These are phyloP conservation scores for Pseudomugil tenellus DNA, from an alignment of 2,797 vertebrate genomes.

Conservation along the genomic window DNA sequence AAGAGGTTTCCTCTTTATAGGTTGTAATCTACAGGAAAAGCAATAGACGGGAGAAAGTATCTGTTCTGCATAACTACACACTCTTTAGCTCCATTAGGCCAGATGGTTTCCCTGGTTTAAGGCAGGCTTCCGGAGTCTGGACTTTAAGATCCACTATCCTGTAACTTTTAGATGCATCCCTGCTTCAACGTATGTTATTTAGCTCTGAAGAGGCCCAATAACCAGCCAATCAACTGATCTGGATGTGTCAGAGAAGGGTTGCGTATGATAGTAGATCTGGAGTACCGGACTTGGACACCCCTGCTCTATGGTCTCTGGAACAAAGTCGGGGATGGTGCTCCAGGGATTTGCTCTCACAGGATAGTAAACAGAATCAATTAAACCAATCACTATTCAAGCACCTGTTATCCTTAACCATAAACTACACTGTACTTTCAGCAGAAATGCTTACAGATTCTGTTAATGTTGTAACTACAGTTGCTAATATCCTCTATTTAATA, in stretches of 20 bases:
- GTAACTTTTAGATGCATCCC: no score
- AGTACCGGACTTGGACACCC: no score
- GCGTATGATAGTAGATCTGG: no score
- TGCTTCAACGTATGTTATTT: no score
- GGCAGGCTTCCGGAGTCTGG: no score
- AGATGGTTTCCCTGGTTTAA: constrained; percentile 61
- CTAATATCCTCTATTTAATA: background rate
- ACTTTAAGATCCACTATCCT: no score
- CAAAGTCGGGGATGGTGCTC: constrained; percentile 55
- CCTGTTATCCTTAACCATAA: constrained; percentile 2
- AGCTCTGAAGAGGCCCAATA: no score
- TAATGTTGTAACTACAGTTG: background rate
- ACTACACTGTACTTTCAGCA: background rate
- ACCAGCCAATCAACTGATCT: no score
- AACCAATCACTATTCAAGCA: constrained; percentile 3
- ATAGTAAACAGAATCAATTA: constrained; percentile 30
- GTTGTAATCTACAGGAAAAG: constrained; percentile 40
- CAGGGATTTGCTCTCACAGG: constrained; percentile 40
- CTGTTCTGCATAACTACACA: constrained; percentile 57
- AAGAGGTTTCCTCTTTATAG: constrained; percentile 44
- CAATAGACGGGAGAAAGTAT: constrained; percentile 42
- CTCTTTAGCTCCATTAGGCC: constrained; percentile 71
- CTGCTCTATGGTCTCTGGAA: constrained; percentile 59
- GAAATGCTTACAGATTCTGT: constrained; percentile 3
- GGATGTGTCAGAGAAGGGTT: no score